These are phyloP conservation scores for Drosophila peninsularis DNA, from an alignment of 2,888 invertebrate species.

Conservation along the genomic window DNA sequence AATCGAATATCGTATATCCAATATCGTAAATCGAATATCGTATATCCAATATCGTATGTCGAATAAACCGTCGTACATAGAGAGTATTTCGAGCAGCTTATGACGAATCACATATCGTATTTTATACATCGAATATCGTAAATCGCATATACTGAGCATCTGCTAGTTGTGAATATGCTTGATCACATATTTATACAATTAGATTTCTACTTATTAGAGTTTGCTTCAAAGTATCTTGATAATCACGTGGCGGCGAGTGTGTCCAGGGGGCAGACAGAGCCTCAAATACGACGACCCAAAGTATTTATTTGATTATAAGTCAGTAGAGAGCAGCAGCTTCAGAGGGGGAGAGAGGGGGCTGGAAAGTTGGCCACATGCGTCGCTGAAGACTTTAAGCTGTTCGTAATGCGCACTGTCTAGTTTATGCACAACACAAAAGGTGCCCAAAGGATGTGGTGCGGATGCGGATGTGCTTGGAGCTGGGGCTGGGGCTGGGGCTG, in stretches of 20 bases:
- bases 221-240: slow-evolving; percentile 50
- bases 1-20: neutral
- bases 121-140: neutral
- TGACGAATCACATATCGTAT: too few relatives aligned
- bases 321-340: slow-evolving; percentile 11
- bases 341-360: neutral
- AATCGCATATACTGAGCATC: neutral
- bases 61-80: too few relatives aligned
- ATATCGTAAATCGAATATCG: neutral
- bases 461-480: slow-evolving; percentile 17
- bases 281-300: slow-evolving; percentile 16
- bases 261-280: slow-evolving; percentile 20
- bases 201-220: slow-evolving; percentile 11
- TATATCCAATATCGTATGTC: too few relatives aligned
- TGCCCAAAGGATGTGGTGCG: slow-evolving; percentile 65
- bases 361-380: slow-evolving; percentile 50
- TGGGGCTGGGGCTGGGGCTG: slow-evolving; percentile 4
- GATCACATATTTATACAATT: slow-evolving; percentile 7
- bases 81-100: too few relatives aligned
- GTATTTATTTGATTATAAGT: slow-evolving; percentile 77
- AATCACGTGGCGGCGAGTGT: slow-evolving; percentile 63
- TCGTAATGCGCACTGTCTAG: slow-evolving; percentile 82
- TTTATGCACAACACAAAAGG: slow-evolving; percentile 80
- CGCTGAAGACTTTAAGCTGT: slow-evolving; percentile 83
- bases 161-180: neutral